Base-by-base conservation (phyloP, 2,113 vertebrate species). In the Platycercus adscitus region DNA sequence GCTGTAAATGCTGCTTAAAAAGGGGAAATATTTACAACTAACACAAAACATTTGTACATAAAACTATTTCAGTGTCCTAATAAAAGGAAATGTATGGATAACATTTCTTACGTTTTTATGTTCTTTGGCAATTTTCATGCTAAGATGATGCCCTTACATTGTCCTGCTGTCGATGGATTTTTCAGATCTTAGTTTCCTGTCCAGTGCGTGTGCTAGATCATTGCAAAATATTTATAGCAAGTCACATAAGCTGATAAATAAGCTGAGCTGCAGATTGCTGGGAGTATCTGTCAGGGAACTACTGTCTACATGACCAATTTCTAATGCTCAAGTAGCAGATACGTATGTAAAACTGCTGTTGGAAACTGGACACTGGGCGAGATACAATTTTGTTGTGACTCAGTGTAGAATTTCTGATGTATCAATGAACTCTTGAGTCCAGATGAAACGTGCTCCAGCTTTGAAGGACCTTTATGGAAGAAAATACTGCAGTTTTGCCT, bases 71-170 rank as follows among this genome's bases (percentile, higher is more conserved):
- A 47, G 25, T 83, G 50, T 87, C 78, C 76, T 80, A 95, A 81
- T 96, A 97, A 95, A 96, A 88, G 33, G 44, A 87, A 81, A 28
- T 58, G 17, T 84, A 79, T 95, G 89, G 80, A 61, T 75, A 96
- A 50, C 13, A 20, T 81, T 81, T 83, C 23, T 66, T 66, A 60
- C 70, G 53, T 55, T 90, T 86, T 90, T 66, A 71, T 31, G 23
- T 60, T 85, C 31, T 81, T 55, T 76, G 56, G 25, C 68, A 90
- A 33, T 91, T 91, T 91, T 90, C 33, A 7, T 80, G 35, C 55
- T 91, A 85, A 89, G 52, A 31, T 80, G 91, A 83, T 29, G 35
- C 44, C 15, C 18, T 69, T 90, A 31, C 3, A 60, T 15, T 92
- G 19, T 64, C 49, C 69, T 58, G 41, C 68, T 86, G 19, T 63